Percentiles rank a stretch among this genome's conserved stretches.
Conservation (phyloP, 2,888 invertebrate genomes). For the Pterostichus madidus region DNA sequence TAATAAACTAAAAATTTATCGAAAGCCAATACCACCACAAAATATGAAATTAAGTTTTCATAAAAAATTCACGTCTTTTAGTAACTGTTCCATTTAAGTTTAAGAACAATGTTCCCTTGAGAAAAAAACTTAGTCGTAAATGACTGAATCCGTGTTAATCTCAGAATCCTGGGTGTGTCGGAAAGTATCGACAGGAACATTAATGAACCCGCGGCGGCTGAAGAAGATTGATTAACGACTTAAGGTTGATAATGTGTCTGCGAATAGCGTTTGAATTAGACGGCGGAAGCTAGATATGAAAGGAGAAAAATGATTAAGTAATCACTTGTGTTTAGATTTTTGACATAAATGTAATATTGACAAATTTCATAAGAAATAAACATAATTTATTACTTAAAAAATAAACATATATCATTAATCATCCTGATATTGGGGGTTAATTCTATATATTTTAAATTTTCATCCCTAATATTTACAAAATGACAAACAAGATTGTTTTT, state of each 20-base stretch:
- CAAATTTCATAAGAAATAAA: conserved; percentile 29
- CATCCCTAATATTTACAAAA: background rate
- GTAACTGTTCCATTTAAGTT: background rate
- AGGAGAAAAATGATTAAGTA: conserved; percentile 34
- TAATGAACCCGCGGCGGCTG: conserved; percentile 26
- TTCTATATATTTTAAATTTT: background rate
- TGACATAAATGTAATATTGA: conserved; percentile 36
- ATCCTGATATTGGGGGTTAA: background rate
- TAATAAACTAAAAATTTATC: no score
- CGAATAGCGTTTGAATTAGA: conserved; percentile 8
- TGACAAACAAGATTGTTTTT: no score
- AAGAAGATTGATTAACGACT: conserved; percentile 49
- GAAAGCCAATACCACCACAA: no score
- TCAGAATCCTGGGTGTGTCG: background rate
- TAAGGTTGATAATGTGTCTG: conserved; percentile 12
- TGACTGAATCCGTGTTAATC: conserved; percentile 40
- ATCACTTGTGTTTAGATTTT: conserved; percentile 10
- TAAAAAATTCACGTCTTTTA: background rate
- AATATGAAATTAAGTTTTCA: no score
- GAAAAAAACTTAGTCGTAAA: conserved; percentile 26
- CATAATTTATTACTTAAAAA: conserved; percentile 24
- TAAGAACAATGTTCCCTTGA: background rate
- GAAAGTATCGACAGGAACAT: conserved; percentile 39
- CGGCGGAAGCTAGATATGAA: background rate
- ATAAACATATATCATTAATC: conserved; percentile 5